Conservation (phyloP, 2,888 invertebrate genomes). For the Caenorhabditis panamensis region DNA sequence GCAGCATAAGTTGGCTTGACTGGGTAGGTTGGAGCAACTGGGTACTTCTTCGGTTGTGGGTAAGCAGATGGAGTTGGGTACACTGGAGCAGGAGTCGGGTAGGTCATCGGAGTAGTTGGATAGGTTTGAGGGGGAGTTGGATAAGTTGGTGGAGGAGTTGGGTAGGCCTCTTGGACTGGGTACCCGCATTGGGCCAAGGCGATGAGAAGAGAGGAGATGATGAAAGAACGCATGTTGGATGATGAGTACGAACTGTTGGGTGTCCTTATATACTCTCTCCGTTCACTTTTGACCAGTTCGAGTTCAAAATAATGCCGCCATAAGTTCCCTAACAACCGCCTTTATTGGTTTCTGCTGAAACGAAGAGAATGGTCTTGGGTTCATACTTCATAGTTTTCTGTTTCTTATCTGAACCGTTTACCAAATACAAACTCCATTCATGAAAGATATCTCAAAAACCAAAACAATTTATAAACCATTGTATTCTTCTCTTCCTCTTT, state of each 20-base stretch:
- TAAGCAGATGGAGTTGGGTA: constrained; percentile 34
- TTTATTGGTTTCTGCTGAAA: background rate
- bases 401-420: too few relatives aligned
- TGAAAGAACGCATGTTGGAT: background rate
- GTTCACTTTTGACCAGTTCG: background rate
- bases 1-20: constrained; percentile 10
- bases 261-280: background rate
- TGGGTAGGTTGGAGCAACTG: constrained; percentile 24
- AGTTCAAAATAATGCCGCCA: background rate
- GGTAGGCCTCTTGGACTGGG: background rate
- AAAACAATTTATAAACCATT: too few relatives aligned
- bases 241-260: background rate
- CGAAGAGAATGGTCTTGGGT: too few relatives aligned
- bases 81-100: background rate
- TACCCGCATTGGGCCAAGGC: background rate
- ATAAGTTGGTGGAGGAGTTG: constrained; percentile 13
- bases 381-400: too few relatives aligned
- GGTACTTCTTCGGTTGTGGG: constrained; percentile 21
- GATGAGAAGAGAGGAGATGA: background rate
- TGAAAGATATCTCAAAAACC: too few relatives aligned
- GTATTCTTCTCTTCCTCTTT: too few relatives aligned
- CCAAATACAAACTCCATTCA: too few relatives aligned
- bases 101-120: background rate
- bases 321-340: too few relatives aligned
- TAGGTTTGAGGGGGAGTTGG: background rate